phyloP scores from a whole-genome alignment of 2,113 vertebrate species.

The Oryzias celebensis region DNA sequence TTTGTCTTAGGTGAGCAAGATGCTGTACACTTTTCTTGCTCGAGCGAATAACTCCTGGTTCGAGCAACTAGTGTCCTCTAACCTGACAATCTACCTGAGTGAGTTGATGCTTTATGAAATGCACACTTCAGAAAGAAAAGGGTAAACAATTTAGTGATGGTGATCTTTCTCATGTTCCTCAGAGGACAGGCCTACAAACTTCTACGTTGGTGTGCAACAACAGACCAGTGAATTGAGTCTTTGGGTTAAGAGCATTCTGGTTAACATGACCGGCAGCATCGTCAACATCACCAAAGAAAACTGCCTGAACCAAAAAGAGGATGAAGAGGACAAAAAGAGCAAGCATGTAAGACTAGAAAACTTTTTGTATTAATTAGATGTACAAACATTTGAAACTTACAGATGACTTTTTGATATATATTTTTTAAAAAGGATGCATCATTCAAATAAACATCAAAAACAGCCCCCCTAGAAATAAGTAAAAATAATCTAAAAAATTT shows the following conservation, averaged over 20 bases:
- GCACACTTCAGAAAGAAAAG: background rate
- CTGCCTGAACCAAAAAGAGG: constrained; percentile 76
- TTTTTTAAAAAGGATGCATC: too few species aligned
- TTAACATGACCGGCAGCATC: constrained; percentile 84
- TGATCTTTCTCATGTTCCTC: background rate
- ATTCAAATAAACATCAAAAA: too few species aligned
- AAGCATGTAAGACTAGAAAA: constrained; percentile 75
- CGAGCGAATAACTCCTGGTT: constrained; percentile 92
- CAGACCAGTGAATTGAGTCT: constrained; percentile 63
- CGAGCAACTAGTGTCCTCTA: constrained; percentile 81
- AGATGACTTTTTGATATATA: too few species aligned
- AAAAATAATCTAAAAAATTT: too few species aligned
- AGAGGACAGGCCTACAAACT: constrained; percentile 81
- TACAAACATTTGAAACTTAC: too few species aligned
- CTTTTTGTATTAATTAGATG: background rate
- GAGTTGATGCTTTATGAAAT: constrained; percentile 46
- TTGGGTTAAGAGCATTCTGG: constrained; percentile 84
- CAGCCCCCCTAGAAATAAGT: too few species aligned
- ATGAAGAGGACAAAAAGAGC: constrained; percentile 67
- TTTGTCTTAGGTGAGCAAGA: constrained; percentile 80
- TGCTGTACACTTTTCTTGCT: constrained; percentile 89
- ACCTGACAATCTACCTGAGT: constrained; percentile 76
- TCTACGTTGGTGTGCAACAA: constrained; percentile 82
- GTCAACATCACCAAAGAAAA: constrained; percentile 80
- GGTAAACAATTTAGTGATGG: background rate